Base-by-base conservation (phyloP, 2,113 vertebrate species). In the Meleagris gallopavo region DNA sequence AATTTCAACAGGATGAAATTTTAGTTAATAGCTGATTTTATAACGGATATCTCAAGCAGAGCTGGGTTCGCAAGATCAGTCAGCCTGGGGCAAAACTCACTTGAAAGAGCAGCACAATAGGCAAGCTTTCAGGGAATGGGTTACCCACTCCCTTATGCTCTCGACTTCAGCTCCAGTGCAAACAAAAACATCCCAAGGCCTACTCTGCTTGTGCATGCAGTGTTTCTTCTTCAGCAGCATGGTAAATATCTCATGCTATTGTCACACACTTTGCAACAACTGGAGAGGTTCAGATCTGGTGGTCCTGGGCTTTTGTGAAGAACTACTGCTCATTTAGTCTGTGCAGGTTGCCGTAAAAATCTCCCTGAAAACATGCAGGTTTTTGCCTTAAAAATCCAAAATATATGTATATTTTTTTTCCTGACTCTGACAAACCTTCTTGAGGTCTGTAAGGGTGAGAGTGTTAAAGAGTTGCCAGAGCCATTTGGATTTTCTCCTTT, bases 21-120 rank as follows among this genome's bases (percentile, higher is more conserved):
- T 87, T 93, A 89, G 85, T 80, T 94, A 91, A 86, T 88, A 89
- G 60, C 87, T 79, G 57, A n/a, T n/a, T n/a, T 83, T 89, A 93
- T 45, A 93, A 86, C 85, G 93, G 58, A 78, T 86, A 48, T 73
- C 24, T 93, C 74, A 87, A 88, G 66, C 77, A 94, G 65, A 91
- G 43, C 52, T 88, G 34, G 32, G 76, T 86, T 89, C 93, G 70
- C 87, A 89, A 95, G 82, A 92, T 85, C 78, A 88, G 87, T 38
- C 75, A 94, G 67, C 75, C 87, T 91, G 69, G 55, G 65, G 61
- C 69, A 89, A 92, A 89, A 90, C 34, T 86, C 67, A 61, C 67
- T 64, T 88, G 79, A 95, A 91, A 94, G 64, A 85, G 21, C 75
- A 87, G 84, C 46, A 80, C 78, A 41, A 76, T 46, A 77, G 27